Evolutionary conservation across 2,113 vertebrate species (phyloP).

Genomic region (Plecturocebus donacophilus): DNA sequence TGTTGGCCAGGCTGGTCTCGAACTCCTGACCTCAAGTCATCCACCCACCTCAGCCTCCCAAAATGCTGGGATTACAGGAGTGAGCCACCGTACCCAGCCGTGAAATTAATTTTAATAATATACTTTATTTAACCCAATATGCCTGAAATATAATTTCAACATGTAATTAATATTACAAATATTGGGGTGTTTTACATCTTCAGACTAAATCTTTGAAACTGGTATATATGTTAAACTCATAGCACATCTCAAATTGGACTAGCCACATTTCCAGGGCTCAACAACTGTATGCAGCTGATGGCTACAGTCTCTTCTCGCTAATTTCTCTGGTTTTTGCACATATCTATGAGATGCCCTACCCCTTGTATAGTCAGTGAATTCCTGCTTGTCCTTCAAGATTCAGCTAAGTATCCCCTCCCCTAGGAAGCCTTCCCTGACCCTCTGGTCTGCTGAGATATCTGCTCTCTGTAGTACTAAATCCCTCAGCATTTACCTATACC

Average conservation of each 20-base stretch:
- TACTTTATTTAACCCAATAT: background rate
- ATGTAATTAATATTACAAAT: background rate
- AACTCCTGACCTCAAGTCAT: too few relatives aligned
- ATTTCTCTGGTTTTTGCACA: background rate
- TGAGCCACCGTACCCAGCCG: too few relatives aligned
- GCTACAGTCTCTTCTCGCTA: background rate
- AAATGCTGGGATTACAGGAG: too few relatives aligned
- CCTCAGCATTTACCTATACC: background rate
- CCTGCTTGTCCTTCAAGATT: background rate
- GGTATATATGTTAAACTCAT: background rate
- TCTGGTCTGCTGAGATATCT: background rate
- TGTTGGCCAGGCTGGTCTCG: too few relatives aligned
- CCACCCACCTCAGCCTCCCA: too few relatives aligned
- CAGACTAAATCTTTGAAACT: background rate
- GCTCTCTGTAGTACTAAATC: background rate
- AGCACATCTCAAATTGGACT: background rate
- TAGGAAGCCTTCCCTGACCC: background rate
- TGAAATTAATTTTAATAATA: slow-evolving; percentile 1
- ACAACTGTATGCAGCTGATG: too few relatives aligned
- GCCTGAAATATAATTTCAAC: background rate
- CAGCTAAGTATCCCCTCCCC: background rate
- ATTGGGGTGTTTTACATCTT: background rate
- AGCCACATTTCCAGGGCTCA: background rate
- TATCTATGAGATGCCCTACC: background rate
- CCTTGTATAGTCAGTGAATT: background rate